Evolutionary conservation across 2,888 invertebrate species (phyloP).

Genomic region (Drosophila macrospina): DNA sequence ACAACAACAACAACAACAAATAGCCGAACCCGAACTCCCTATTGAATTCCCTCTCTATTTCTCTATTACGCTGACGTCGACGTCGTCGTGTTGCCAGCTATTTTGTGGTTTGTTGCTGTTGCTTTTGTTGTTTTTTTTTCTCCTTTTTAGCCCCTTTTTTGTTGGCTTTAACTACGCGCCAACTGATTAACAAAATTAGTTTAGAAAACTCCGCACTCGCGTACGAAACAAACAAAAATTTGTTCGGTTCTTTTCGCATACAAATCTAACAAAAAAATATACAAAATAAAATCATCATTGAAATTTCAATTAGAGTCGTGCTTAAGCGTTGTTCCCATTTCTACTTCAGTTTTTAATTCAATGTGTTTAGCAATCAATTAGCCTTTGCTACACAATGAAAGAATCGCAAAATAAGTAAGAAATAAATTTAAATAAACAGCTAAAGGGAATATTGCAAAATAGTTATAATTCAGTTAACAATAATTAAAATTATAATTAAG

Average conservation of each 20-base stretch:
- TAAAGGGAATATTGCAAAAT: no score
- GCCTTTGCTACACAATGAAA: not conserved
- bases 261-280: slow-evolving; percentile 40
- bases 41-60: slow-evolving; percentile 62
- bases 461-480: no score
- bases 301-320: slow-evolving; percentile 35
- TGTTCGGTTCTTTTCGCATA: slow-evolving; percentile 74
- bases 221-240: slow-evolving; percentile 81
- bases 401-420: not conserved
- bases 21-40: slow-evolving; percentile 24
- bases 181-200: slow-evolving; percentile 83
- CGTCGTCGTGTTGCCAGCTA: slow-evolving; percentile 52
- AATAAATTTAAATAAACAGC: no score
- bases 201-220: slow-evolving; percentile 83
- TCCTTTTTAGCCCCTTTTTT: slow-evolving; percentile 41
- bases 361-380: not conserved
- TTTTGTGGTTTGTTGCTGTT: slow-evolving; percentile 50
- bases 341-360: not conserved
- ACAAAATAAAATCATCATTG: slow-evolving; percentile 35
- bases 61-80: slow-evolving; percentile 77
- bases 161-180: slow-evolving; percentile 73
- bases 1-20: not conserved
- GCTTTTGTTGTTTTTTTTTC: slow-evolving; percentile 14
- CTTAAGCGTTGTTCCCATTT: slow-evolving; percentile 13
- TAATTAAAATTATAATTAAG: no score